Evolutionary conservation across 2,888 invertebrate genomes (phyloP).

Genomic region (Synanthedon myopaeformis): DNA sequence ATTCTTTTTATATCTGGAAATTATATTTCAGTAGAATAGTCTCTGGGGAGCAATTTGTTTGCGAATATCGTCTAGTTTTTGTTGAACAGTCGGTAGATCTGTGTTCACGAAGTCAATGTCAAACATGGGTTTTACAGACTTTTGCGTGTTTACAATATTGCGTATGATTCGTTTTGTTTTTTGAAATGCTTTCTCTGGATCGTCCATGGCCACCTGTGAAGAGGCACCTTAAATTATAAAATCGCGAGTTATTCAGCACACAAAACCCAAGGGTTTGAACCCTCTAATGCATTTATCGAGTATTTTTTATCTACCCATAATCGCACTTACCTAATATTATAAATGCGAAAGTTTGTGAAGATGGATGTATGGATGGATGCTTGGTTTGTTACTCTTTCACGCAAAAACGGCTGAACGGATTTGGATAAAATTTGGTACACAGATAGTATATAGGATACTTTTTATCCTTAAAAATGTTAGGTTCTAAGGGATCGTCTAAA

Average conservation of each 20-base stretch:
- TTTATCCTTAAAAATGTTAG: no score
- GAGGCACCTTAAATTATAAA: background rate
- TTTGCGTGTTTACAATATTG: slow-evolving; percentile 39
- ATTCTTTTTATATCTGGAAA: slow-evolving; percentile 8
- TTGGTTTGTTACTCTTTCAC: no score
- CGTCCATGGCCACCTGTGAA: slow-evolving; percentile 42
- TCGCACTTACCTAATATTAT: no score
- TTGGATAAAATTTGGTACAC: no score
- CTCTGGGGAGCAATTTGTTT: slow-evolving; percentile 44
- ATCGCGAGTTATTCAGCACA: background rate
- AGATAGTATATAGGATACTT: no score
- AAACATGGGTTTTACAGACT: slow-evolving; percentile 39
- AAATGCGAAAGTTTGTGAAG: no score
- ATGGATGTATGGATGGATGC: no score
- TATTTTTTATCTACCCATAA: no score
- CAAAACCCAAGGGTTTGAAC: background rate
- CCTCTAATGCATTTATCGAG: no score
- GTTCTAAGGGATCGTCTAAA: no score
- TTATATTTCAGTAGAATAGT: slow-evolving; percentile 35
- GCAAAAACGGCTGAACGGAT: no score
- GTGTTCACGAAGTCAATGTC: slow-evolving; percentile 44
- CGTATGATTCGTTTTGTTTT: slow-evolving; percentile 42
- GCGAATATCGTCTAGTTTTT: slow-evolving; percentile 29
- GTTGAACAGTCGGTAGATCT: slow-evolving; percentile 25
- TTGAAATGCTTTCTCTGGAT: slow-evolving; percentile 35